A percentile compares a stretch with the other conserved stretches of the same genome.
Conservation (phyloP, 2,797 vertebrate species). For the Limnodromus scolopaceus region DNA sequence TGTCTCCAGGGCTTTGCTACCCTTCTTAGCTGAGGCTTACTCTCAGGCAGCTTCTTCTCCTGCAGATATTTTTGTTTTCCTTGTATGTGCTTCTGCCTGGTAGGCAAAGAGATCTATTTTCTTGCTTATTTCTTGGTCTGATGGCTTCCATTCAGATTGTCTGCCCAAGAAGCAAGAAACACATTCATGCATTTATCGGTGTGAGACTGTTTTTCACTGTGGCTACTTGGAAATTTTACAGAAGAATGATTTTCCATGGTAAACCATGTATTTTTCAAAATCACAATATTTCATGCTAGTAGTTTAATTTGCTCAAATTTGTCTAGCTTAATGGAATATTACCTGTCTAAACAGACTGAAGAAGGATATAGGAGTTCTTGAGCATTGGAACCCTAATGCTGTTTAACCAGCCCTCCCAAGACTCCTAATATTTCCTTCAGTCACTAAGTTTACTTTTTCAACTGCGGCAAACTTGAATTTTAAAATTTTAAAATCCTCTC, state of each 20-base stretch:
- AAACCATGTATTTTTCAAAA: neutral
- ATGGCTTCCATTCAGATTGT: neutral
- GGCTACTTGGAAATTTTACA: neutral
- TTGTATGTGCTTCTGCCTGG: neutral
- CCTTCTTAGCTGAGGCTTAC: neutral
- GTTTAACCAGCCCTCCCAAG: neutral
- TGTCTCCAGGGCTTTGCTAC: conserved; percentile 5
- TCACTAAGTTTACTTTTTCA: neutral
- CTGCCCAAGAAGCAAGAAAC: neutral
- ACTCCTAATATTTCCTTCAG: neutral
- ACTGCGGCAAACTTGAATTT: neutral
- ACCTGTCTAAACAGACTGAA: neutral
- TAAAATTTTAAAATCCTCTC: neutral
- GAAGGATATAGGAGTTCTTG: neutral
- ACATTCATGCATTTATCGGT: neutral
- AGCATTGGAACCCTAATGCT: neutral
- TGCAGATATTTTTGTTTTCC: conserved; percentile 7
- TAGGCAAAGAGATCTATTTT: neutral
- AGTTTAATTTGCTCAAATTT: neutral
- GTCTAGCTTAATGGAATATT: neutral
- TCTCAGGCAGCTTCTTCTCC: conserved; percentile 6
- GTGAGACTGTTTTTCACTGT: neutral
- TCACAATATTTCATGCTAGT: neutral
- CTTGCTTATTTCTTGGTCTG: neutral
- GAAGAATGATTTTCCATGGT: neutral